These are phyloP conservation scores for Fukomys damarensis DNA, from an alignment of 2,113 vertebrate genomes.

Conservation along the genomic window DNA sequence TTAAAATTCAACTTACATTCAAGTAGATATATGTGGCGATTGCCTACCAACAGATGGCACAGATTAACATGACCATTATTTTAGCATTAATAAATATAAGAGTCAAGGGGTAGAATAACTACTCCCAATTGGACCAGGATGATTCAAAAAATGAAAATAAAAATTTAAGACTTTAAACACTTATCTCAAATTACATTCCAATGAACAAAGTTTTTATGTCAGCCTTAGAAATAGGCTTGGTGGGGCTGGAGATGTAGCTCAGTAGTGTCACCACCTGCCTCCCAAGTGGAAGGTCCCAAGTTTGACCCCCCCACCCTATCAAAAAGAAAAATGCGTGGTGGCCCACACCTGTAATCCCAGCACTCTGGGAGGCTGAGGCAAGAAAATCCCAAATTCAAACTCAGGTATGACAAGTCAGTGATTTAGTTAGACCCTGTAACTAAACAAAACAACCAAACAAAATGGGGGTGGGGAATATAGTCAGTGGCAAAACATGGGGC, in stretches of 20 bases:
- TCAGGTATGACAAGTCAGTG: background rate
- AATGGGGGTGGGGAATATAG: background rate
- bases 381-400: background rate
- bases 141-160: background rate
- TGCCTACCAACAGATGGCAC: background rate
- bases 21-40: background rate
- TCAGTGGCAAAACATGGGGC: background rate
- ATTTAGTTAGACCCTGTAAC: background rate
- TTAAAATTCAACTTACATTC: background rate
- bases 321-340: background rate
- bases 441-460: background rate
- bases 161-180: background rate
- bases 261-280: no score
- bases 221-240: background rate
- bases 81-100: conserved; percentile 19
- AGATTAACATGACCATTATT: background rate
- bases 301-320: no score
- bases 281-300: no score
- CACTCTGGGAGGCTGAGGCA: background rate
- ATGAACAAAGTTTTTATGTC: background rate
- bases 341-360: background rate
- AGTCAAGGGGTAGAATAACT: background rate
- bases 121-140: background rate
- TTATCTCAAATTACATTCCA: background rate
- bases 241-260: no score